These are phyloP conservation scores for Muntiacus muntjak DNA, from an alignment of 2,113 vertebrate species.

Conservation along the genomic window DNA sequence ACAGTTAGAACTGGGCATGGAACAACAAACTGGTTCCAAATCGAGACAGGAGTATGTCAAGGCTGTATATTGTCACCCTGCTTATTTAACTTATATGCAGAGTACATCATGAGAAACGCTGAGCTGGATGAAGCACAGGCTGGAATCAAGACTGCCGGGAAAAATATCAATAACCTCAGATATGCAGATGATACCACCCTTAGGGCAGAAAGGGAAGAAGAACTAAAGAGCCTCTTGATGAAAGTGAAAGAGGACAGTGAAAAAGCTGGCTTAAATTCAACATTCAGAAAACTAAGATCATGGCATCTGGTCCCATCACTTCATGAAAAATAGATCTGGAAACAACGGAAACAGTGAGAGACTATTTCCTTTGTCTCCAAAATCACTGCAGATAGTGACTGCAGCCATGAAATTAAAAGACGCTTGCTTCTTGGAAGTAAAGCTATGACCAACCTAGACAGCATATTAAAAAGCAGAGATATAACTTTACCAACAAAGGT, in stretches of 20 bases:
- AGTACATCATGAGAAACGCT: not conserved
- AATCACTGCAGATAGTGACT: not conserved
- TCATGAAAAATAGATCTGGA: not conserved
- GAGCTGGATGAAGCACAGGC: not conserved
- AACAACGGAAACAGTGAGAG: not conserved
- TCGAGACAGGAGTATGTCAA: not conserved
- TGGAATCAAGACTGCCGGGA: not conserved
- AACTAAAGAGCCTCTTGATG: not conserved
- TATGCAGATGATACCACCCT: not conserved
- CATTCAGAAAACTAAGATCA: not conserved
- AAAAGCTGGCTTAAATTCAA: not conserved
- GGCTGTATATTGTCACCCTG: not conserved
- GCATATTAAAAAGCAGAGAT: not conserved
- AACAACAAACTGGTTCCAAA: not conserved
- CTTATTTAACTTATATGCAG: not conserved
- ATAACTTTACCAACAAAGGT: not conserved
- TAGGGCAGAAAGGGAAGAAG: not conserved
- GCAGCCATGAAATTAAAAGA: not conserved
- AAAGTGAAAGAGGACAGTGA: not conserved
- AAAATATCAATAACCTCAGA: not conserved
- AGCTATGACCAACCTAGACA: not conserved
- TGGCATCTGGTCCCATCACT: not conserved
- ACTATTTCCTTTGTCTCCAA: not conserved
- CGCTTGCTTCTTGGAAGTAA: not conserved
- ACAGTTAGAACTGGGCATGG: not conserved